Base-by-base conservation (phyloP, 2,797 vertebrate species). In the Xyrichtys novacula region DNA sequence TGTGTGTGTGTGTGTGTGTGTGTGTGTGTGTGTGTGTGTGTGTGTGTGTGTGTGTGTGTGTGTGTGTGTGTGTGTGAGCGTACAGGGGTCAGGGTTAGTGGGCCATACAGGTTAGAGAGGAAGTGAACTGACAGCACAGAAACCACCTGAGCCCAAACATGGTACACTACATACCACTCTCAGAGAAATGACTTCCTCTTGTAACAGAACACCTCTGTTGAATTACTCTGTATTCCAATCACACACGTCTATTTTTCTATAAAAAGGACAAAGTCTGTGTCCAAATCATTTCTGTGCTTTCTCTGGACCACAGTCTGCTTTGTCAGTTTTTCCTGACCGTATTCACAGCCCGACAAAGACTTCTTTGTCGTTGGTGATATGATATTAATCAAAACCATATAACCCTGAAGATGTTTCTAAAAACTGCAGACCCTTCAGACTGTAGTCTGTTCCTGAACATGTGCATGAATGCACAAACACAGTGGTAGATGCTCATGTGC, bases 301-400 rank as follows among this genome's bases (percentile, higher is more conserved):
- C 65, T 64, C 19, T 10, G 1, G 60, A 64, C 69, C 43, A 22
- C 47, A 6, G 57, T 19, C 20, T 10, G 11, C 39, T 62, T 36
- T 23, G 8, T 80, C 72, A 34, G 53, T 25, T 22, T 34, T 50
- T 61, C 38, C 6, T 34, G 34, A 56, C n/a, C 49, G 39, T 34
- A 66, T 70, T 71, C 69, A 61, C 7, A 20, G 19, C 32, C 8
- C 31, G 32, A 68, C 74, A 83, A 81, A 77, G 49, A 57, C 49
- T 48, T 70, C 61, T 79, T 67, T 65, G 72, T 81, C 49, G 20
- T 31, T 4, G 15, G 44, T 15, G 71, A 67, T 60, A 46, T 2
- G 38, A 42, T 70, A 60, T 64, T 75, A 71, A 86, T 74, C 44
- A 3, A 34, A 83, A 74, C 54, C 75, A 74, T 29, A 36, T 67